phyloP scores from a whole-genome alignment of 1,140 invertebrate species.

The Formica exsecta region DNA sequence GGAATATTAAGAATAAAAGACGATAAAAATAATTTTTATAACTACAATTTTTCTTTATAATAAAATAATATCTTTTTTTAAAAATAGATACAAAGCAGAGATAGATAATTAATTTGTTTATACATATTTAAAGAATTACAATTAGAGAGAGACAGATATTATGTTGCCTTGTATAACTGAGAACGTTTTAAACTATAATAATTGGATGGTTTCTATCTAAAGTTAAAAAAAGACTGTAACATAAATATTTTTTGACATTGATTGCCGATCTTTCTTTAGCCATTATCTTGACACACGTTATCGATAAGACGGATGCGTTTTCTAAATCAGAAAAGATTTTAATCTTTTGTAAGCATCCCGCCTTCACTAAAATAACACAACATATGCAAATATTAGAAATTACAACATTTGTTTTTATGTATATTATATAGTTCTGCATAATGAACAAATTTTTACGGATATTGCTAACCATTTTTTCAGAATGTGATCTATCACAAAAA shows the following conservation, averaged over 20 bases:
- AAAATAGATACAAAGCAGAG: background rate
- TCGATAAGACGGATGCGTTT: constrained; percentile 26
- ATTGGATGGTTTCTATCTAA: background rate
- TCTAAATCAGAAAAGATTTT: constrained; percentile 6
- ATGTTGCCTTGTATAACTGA: constrained; percentile 1
- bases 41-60: background rate
- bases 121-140: background rate
- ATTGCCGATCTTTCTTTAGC: constrained; percentile 2
- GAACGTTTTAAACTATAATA: background rate
- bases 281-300: constrained; percentile 32
- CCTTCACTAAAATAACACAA: background rate
- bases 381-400: background rate
- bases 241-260: background rate
- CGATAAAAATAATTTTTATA: background rate
- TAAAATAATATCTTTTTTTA: background rate
- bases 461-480: background rate
- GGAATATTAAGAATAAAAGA: background rate
- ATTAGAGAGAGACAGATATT: background rate
- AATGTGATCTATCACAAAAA: background rate
- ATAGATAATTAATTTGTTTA: background rate
- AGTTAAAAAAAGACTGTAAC: background rate
- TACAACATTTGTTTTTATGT: background rate
- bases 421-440: background rate
- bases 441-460: background rate
- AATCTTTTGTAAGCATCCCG: background rate